Percentiles rank a stretch among this genome's conserved stretches.
Conservation (phyloP, 1,140 invertebrate genomes). For the Colletes gigas region DNA sequence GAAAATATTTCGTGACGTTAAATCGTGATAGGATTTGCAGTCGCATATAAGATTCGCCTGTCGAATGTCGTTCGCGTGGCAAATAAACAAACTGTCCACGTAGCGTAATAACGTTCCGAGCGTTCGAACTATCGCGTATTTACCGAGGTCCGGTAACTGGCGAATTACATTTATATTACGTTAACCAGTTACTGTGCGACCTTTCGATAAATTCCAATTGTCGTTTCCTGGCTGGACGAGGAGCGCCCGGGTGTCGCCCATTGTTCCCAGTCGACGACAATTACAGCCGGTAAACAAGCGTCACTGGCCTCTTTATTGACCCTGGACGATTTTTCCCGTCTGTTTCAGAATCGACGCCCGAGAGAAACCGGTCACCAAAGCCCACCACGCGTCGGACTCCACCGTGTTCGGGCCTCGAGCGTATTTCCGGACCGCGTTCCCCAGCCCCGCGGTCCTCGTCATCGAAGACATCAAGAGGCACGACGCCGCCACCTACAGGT, state of each 20-base stretch:
- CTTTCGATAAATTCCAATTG: conserved; percentile 1
- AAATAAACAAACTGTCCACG: neutral
- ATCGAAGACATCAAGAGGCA: conserved; percentile 89
- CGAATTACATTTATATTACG: conserved; percentile 31
- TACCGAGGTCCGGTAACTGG: conserved; percentile 5
- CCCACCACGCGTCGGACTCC: conserved; percentile 88
- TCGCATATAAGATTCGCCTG: no score
- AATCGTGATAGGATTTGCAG: no score
- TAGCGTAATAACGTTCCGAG: conserved; percentile 13
- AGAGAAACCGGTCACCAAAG: conserved; percentile 86
- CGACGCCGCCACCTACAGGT: conserved; percentile 93
- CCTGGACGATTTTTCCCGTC: conserved; percentile 26
- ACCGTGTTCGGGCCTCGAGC: conserved; percentile 90
- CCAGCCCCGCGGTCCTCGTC: conserved; percentile 87
- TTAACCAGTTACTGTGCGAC: conserved; percentile 2
- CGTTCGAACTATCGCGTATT: neutral
- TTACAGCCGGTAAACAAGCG: conserved; percentile 1
- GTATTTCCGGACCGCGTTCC: conserved; percentile 86
- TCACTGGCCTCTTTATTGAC: neutral
- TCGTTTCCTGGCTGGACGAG: neutral
- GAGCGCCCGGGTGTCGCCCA: neutral
- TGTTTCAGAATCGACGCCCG: conserved; percentile 89
- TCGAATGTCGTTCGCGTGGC: no score
- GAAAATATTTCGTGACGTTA: no score
- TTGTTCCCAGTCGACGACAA: neutral